Evolutionary conservation across 1,140 invertebrate species (phyloP), one percentile per base, ranked within the genome.

Genomic region (Leguminivora glycinivorella): DNA sequence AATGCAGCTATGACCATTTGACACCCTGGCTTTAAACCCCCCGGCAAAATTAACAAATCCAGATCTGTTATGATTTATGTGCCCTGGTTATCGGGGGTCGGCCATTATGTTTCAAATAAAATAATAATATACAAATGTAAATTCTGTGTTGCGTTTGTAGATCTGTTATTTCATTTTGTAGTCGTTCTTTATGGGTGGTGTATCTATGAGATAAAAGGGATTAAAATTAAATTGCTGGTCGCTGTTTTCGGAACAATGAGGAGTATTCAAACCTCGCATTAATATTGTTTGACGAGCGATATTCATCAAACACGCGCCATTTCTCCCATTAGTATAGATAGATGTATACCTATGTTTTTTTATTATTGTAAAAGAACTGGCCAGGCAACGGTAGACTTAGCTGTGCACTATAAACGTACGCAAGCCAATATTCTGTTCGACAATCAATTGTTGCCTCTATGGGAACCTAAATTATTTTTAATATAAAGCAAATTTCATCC

Each of bases 41-140:
- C 10, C 75, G 43, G 56, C 58, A 31, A 67, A 75, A 83, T 87
- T 87, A 82, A 83, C 80, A 79, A 80, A 81, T 80, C 78, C 79
- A 81, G 78, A 83, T 74, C 70, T 56, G 77, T 81, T 83, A 83
- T 88, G 85, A 86, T 86, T 88, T 88, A 86, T 78, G 75, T 71
- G 67, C 60, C 69, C 72, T 71, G 47, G 79, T 74, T 80, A 78
- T 80, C 77, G 73, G 72, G 67, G 69, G 47, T 38, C 58, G 73
- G 75, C 34, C 73, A 73, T 82, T 81, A 80, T 73, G 76, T 69
- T 71, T 76, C 72, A 69, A 75, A 81, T 79, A 80, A 77, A 83
- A 80, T 82, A 82, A 82, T 81, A 75, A 70, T 75, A 76, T 78
- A 79, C 75, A 79, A 77, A 82, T 80, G 76, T 75, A 79, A 82